phyloP scores from a whole-genome alignment of 1,140 invertebrate genomes.

The Eumaeus atala region DNA sequence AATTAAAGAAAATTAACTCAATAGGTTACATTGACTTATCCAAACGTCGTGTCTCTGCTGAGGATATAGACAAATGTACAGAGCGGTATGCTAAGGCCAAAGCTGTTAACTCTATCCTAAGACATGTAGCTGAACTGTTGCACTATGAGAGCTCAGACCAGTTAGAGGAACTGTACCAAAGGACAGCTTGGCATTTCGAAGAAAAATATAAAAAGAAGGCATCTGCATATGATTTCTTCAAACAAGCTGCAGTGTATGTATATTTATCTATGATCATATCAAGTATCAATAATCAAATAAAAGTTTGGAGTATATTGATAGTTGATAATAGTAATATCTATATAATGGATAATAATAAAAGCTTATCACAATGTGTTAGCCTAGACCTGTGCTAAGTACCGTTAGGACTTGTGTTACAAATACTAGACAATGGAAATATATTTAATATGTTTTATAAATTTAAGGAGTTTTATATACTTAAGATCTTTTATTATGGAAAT shows the following conservation, averaged over 20 bases:
- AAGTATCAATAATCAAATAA: too few relatives aligned
- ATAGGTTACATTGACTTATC: conserved; percentile 99
- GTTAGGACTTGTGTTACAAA: too few relatives aligned
- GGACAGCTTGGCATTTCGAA: conserved; percentile 99
- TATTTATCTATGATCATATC: neutral
- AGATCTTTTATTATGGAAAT: too few relatives aligned
- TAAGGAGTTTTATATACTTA: too few relatives aligned
- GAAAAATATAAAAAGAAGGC: conserved; percentile 96
- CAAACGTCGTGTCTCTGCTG: conserved; percentile 97
- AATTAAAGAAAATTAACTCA: conserved; percentile 1
- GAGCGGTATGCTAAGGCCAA: conserved; percentile 99
- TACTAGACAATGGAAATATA: too few relatives aligned
- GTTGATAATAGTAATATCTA: too few relatives aligned
- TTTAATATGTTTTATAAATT: too few relatives aligned
- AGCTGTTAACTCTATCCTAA: conserved; percentile 97
- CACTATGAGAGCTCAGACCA: conserved; percentile 93
- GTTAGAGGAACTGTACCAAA: conserved; percentile 95
- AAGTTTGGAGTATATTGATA: too few relatives aligned
- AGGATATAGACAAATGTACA: conserved; percentile 98
- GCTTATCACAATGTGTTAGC: too few relatives aligned
- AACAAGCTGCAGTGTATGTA: conserved; percentile 96
- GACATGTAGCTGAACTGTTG: conserved; percentile 96
- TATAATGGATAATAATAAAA: too few relatives aligned
- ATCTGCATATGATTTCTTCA: conserved; percentile 98
- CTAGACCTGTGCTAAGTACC: too few relatives aligned